Evolutionary conservation across 2,113 vertebrate genomes (phyloP).

Genomic region (Willisornis vidua): DNA sequence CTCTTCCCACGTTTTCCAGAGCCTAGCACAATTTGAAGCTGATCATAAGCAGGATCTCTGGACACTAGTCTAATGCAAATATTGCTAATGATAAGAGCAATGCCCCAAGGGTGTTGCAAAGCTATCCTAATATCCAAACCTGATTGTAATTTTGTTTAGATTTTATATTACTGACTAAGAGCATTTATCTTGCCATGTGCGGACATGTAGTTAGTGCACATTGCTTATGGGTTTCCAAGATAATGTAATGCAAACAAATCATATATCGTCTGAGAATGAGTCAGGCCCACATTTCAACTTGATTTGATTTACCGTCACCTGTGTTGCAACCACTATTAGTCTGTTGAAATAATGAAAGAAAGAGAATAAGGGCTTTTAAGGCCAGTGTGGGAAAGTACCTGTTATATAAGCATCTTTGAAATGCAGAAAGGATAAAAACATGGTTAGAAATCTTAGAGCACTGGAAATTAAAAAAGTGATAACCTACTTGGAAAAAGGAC

Average conservation of each 20-base stretch:
- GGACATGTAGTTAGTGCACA: slow-evolving; percentile 31
- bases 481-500: background rate
- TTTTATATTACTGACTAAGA: slow-evolving; percentile 53
- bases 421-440: slow-evolving; percentile 2
- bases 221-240: slow-evolving; percentile 59
- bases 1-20: slow-evolving; percentile 49
- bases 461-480: background rate
- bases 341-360: slow-evolving; percentile 58
- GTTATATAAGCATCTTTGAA: slow-evolving; percentile 54
- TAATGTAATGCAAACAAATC: slow-evolving; percentile 64
- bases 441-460: background rate
- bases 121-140: slow-evolving; percentile 50
- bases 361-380: slow-evolving; percentile 55
- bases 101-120: slow-evolving; percentile 43
- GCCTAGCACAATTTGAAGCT: slow-evolving; percentile 18
- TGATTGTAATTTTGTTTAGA: slow-evolving; percentile 54
- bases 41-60: slow-evolving; percentile 46
- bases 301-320: slow-evolving; percentile 55
- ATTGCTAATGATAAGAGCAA: slow-evolving; percentile 39
- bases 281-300: slow-evolving; percentile 33
- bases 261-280: slow-evolving; percentile 48
- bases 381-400: slow-evolving; percentile 63
- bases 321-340: slow-evolving; percentile 44
- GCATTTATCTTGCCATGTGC: slow-evolving; percentile 18
- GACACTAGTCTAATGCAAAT: slow-evolving; percentile 46